Percentiles rank a stretch among this genome's conserved stretches.
Conservation (phyloP, 2,888 invertebrate genomes). For the Seira musarum region DNA sequence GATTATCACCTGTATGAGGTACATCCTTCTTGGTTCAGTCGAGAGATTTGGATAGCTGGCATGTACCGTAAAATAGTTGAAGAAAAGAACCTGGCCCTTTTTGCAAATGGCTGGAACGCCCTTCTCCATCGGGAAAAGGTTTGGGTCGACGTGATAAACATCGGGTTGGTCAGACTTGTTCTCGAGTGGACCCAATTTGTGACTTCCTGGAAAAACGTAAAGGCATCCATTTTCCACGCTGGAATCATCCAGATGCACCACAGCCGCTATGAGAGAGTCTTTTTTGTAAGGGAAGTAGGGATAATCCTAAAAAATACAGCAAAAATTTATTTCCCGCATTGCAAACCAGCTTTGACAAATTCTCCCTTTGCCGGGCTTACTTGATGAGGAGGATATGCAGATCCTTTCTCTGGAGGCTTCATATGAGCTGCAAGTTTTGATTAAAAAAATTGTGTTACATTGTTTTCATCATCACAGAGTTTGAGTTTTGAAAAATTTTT, state of each 20-base stretch:
- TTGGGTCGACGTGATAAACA: slow-evolving; percentile 71
- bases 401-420: slow-evolving; percentile 77
- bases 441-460: background rate
- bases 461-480: background rate
- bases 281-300: slow-evolving; percentile 77
- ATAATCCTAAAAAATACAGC: too few species aligned
- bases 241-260: slow-evolving; percentile 76
- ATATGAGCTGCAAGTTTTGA: slow-evolving; percentile 74
- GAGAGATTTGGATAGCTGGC: slow-evolving; percentile 76
- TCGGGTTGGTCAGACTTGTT: slow-evolving; percentile 74
- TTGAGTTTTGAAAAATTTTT: background rate
- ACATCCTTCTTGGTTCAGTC: slow-evolving; percentile 74
- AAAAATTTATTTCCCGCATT: slow-evolving; percentile 42
- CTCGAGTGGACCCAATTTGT: slow-evolving; percentile 76
- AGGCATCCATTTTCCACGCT: slow-evolving; percentile 77
- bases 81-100: slow-evolving; percentile 76
- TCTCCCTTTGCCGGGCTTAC: too few species aligned
- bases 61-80: slow-evolving; percentile 77
- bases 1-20: slow-evolving; percentile 72
- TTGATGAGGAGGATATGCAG: slow-evolving; percentile 78
- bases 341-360: background rate
- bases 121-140: slow-evolving; percentile 74
- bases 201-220: slow-evolving; percentile 77
- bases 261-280: slow-evolving; percentile 77
- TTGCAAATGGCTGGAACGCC: slow-evolving; percentile 75